Evolutionary conservation across 2,888 invertebrate genomes (phyloP).

Genomic region (Netelia inedita): DNA sequence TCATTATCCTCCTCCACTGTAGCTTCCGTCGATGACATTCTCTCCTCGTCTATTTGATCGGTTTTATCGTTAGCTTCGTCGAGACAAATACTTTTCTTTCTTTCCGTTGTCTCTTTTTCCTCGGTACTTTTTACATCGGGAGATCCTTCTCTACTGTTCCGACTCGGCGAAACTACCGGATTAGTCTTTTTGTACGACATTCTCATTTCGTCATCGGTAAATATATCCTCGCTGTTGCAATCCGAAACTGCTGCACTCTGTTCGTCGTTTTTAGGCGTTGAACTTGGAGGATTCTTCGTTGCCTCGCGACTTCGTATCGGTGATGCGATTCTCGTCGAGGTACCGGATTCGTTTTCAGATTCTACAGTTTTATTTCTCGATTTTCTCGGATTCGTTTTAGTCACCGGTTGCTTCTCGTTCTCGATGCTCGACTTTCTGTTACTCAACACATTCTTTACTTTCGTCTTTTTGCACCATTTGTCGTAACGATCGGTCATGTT

Average conservation of each 20-base stretch:
- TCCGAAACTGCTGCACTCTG: slow-evolving; percentile 73
- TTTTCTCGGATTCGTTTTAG: slow-evolving; percentile 20
- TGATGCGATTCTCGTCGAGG: neutral
- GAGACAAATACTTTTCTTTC: neutral
- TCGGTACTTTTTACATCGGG: neutral
- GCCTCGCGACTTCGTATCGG: neutral
- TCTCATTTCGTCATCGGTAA: slow-evolving; percentile 72
- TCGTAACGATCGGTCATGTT: slow-evolving; percentile 70
- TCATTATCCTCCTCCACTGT: neutral
- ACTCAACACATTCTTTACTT: slow-evolving; percentile 44
- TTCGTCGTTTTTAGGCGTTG: neutral
- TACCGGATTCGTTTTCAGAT: slow-evolving; percentile 42
- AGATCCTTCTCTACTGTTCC: neutral
- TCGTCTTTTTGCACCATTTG: slow-evolving; percentile 70
- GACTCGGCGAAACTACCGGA: neutral
- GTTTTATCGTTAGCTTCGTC: neutral
- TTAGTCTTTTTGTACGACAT: neutral
- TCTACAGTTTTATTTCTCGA: slow-evolving; percentile 15
- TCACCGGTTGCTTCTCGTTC: slow-evolving; percentile 34
- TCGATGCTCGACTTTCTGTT: slow-evolving; percentile 13
- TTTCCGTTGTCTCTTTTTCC: neutral
- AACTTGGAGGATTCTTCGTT: neutral
- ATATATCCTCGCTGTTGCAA: slow-evolving; percentile 77
- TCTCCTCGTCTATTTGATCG: neutral
- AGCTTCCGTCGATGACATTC: no score